These are phyloP conservation scores for Acanthopagrus latus DNA, from an alignment of 2,797 vertebrate genomes.

Conservation along the genomic window DNA sequence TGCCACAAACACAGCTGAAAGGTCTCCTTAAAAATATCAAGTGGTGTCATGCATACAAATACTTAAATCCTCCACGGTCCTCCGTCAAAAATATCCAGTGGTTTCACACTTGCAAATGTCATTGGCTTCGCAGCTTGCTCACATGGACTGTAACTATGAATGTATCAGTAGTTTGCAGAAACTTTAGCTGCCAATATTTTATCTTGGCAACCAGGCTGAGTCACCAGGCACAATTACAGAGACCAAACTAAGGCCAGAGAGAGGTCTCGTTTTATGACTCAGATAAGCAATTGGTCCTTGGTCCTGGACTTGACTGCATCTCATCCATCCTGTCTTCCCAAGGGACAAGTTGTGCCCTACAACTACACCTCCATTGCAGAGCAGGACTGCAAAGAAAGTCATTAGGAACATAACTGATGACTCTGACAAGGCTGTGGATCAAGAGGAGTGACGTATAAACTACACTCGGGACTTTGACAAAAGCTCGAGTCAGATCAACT, in stretches of 20 bases:
- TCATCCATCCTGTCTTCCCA: no score
- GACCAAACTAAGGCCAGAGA: background rate
- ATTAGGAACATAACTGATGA: background rate
- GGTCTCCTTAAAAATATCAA: no score
- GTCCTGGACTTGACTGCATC: background rate
- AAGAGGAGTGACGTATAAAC: background rate
- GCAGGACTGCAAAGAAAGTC: background rate
- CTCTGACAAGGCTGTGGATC: background rate
- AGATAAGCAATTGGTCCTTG: background rate
- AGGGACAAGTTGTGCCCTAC: no score
- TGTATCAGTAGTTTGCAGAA: no score
- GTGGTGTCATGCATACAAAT: no score
- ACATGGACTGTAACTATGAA: no score
- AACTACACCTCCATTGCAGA: background rate
- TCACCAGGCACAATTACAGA: background rate
- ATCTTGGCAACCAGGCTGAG: background rate
- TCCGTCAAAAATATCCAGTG: no score
- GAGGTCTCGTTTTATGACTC: background rate
- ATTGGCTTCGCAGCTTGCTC: no score
- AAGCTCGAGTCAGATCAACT: background rate
- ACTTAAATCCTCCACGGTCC: no score
- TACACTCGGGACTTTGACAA: background rate
- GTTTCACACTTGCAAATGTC: no score
- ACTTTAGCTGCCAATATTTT: no score
- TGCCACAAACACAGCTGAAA: no score